A percentile compares a stretch with the other conserved stretches of the same genome.
Evolutionary conservation across 2,797 vertebrate species (phyloP).

Genomic region (Catostomus latipinnis): DNA sequence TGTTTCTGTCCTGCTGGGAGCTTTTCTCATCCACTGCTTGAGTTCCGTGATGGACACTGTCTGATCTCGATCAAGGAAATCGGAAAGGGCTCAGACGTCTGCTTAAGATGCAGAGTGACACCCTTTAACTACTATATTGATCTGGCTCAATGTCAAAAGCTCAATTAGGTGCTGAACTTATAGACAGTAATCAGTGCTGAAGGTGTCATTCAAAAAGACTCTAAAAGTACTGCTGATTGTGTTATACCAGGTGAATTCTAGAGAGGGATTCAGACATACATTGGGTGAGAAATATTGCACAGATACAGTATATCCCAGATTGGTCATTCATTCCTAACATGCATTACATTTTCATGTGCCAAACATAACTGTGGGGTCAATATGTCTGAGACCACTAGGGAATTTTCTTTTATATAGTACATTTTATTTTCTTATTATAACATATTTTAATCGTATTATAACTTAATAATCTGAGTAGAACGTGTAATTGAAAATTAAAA

Average conservation of each 20-base stretch:
- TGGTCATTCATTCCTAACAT: background rate
- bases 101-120: slow-evolving; percentile 38
- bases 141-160: slow-evolving; percentile 44
- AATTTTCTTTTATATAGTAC: too few species aligned
- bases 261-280: background rate
- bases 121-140: slow-evolving; percentile 48
- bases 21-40: slow-evolving; percentile 27
- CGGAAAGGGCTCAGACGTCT: slow-evolving; percentile 21
- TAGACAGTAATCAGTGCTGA: slow-evolving; percentile 48
- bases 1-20: slow-evolving; percentile 29
- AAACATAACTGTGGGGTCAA: too few species aligned
- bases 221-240: slow-evolving; percentile 14
- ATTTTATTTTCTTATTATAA: too few species aligned
- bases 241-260: slow-evolving; percentile 2
- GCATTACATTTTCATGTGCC: too few species aligned
- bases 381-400: too few species aligned
- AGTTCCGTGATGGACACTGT: slow-evolving; percentile 1
- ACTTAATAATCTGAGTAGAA: too few species aligned
- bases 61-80: slow-evolving; percentile 34
- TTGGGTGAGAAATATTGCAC: background rate
- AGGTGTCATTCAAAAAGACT: slow-evolving; percentile 31
- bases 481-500: too few species aligned
- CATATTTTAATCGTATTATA: too few species aligned
- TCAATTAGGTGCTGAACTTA: slow-evolving; percentile 44
- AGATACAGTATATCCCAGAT: background rate